These are phyloP conservation scores for Vespertilio murinus DNA, from an alignment of 2,797 vertebrate species.

Conservation along the genomic window DNA sequence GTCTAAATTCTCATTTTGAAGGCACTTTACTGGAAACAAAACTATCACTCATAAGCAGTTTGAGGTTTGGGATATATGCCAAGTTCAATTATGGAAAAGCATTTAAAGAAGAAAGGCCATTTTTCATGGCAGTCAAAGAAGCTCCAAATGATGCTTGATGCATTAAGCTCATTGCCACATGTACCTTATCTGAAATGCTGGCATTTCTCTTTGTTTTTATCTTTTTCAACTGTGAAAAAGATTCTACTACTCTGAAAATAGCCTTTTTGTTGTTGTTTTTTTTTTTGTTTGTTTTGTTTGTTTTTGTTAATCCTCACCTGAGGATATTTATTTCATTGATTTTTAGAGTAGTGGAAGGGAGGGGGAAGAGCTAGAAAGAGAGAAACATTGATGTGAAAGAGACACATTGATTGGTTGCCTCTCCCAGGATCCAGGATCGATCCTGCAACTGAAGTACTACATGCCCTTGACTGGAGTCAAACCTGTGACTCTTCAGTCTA, in stretches of 20 bases:
- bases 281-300: neutral
- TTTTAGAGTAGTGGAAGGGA: too few species aligned
- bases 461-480: too few species aligned
- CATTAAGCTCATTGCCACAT: neutral
- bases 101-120: neutral
- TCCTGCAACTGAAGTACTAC: too few species aligned
- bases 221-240: neutral
- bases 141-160: neutral
- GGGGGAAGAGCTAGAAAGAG: too few species aligned
- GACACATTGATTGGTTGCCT: too few species aligned
- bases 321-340: too few species aligned
- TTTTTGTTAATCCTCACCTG: too few species aligned
- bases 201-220: neutral
- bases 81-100: neutral
- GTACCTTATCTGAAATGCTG: neutral
- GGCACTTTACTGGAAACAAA: neutral
- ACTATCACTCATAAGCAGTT: slow-evolving; percentile 18
- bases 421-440: too few species aligned
- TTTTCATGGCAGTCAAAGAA: neutral
- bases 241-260: neutral
- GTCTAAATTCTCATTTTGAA: slow-evolving; percentile 13
- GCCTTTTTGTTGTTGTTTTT: too few species aligned
- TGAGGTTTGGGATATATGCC: neutral
- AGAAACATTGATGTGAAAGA: too few species aligned
- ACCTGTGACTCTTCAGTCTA: too few species aligned